phyloP scores from a whole-genome alignment of 2,113 vertebrate genomes.

The Entomyzon cyanotis region DNA sequence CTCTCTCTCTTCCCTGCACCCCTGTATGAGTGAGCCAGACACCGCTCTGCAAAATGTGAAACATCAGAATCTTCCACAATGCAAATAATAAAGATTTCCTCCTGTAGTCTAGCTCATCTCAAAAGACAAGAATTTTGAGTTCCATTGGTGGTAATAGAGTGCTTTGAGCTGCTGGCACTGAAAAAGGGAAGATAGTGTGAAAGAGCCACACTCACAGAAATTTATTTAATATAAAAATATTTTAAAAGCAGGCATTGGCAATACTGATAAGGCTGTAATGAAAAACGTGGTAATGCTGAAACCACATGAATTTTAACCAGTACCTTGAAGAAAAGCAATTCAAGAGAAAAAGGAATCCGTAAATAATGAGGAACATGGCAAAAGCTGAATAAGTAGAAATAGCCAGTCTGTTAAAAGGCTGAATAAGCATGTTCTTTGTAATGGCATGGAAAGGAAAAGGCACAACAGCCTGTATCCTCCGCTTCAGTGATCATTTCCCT shows the following conservation, averaged over 20 bases:
- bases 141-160: rapidly evolving
- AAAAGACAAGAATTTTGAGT: neutral
- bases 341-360: conserved; percentile 16
- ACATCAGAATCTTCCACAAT: neutral
- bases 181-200: neutral
- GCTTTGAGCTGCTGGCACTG: neutral
- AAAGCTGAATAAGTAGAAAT: conserved; percentile 55
- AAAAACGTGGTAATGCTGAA: neutral
- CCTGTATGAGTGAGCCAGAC: neutral
- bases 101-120: neutral
- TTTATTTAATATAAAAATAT: neutral
- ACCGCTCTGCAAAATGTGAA: neutral
- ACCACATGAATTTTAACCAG: conserved; percentile 28
- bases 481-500: conserved; percentile 6
- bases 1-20: neutral
- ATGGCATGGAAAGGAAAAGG: neutral
- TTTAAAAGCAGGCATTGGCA: neutral
- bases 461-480: neutral
- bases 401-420: conserved; percentile 27
- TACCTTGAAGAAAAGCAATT: conserved; percentile 13
- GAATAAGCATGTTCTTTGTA: conserved; percentile 56
- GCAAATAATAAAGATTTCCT: neutral
- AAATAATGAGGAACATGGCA: conserved; percentile 54
- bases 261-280: neutral
- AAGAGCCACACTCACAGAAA: neutral